These are phyloP conservation scores for Rhinogobius similis DNA, from an alignment of 2,113 vertebrate genomes.

Conservation along the genomic window DNA sequence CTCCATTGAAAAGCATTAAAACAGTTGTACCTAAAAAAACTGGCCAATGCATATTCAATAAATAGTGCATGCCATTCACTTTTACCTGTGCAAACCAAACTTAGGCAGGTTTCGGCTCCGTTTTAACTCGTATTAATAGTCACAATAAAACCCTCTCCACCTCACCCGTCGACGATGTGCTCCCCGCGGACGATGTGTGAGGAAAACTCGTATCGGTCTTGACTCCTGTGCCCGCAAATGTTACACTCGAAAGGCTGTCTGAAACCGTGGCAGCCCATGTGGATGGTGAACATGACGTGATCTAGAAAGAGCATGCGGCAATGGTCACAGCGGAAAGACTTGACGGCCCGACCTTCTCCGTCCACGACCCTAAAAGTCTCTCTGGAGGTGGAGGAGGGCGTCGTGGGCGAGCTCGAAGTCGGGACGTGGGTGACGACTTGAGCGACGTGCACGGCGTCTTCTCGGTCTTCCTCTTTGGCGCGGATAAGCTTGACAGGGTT, in stretches of 20 bases:
- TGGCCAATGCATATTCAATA: not conserved
- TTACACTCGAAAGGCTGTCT: slow-evolving; percentile 98
- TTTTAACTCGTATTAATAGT: slow-evolving; percentile 26
- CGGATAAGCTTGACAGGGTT: slow-evolving; percentile 71
- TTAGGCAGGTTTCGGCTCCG: slow-evolving; percentile 48
- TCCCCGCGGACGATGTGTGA: slow-evolving; percentile 97
- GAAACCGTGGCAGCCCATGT: slow-evolving; percentile 99
- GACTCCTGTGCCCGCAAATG: slow-evolving; percentile 96
- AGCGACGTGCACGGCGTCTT: slow-evolving; percentile 43
- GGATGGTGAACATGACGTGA: slow-evolving; percentile 99
- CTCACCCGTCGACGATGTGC: slow-evolving; percentile 85
- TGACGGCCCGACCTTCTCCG: slow-evolving; percentile 87
- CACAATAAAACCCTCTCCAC: slow-evolving; percentile 20
- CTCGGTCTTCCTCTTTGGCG: slow-evolving; percentile 88
- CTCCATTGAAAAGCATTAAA: not conserved
- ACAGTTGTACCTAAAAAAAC: not conserved
- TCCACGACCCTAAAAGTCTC: slow-evolving; percentile 88
- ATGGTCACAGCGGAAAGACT: slow-evolving; percentile 94
- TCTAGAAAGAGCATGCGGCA: slow-evolving; percentile 97
- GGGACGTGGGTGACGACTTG: slow-evolving; percentile 37
- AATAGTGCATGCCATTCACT: slow-evolving; percentile 7
- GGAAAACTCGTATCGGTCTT: slow-evolving; percentile 98
- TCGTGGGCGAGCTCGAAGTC: slow-evolving; percentile 55
- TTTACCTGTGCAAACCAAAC: slow-evolving; percentile 72
- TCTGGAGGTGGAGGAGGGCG: slow-evolving; percentile 73